These are phyloP conservation scores for Hyposmocoma kahamanoa DNA, from an alignment of 1,140 invertebrate genomes.

Conservation along the genomic window DNA sequence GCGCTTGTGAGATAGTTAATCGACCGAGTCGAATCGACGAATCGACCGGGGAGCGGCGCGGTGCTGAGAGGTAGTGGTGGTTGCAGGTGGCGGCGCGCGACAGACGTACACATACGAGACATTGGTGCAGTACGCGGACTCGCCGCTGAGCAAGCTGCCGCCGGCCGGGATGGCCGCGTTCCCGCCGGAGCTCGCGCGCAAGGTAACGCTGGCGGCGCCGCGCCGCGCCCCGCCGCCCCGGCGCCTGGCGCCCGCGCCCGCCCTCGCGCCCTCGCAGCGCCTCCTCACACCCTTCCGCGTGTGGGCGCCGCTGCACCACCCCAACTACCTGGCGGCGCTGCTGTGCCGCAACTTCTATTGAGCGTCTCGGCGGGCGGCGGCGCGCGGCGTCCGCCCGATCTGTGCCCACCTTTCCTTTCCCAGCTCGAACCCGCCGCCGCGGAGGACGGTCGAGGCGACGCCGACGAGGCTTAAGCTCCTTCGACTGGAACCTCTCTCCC, in stretches of 20 bases:
- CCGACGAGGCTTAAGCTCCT: constrained; percentile 16
- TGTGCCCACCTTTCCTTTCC: constrained; percentile 17
- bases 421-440: constrained; percentile 13
- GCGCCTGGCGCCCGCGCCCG: constrained; percentile 14
- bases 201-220: constrained; percentile 51
- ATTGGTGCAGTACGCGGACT: constrained; percentile 68
- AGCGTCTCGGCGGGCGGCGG: constrained; percentile 4
- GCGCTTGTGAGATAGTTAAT: too few species aligned
- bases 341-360: constrained; percentile 63
- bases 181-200: constrained; percentile 64
- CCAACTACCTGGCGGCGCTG: constrained; percentile 59
- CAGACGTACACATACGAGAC: constrained; percentile 67
- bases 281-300: constrained; percentile 18
- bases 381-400: not conserved
- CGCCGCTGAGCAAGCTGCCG: constrained; percentile 68
- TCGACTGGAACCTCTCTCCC: constrained; percentile 5
- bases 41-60: not conserved
- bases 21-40: too few species aligned
- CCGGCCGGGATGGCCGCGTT: constrained; percentile 55
- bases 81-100: constrained; percentile 34
- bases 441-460: constrained; percentile 15
- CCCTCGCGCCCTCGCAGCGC: constrained; percentile 11
- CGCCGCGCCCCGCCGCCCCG: constrained; percentile 16
- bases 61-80: constrained; percentile 6
- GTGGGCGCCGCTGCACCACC: constrained; percentile 48